Conservation (phyloP, 2,797 vertebrate genomes). For the Anguilla marmorata region DNA sequence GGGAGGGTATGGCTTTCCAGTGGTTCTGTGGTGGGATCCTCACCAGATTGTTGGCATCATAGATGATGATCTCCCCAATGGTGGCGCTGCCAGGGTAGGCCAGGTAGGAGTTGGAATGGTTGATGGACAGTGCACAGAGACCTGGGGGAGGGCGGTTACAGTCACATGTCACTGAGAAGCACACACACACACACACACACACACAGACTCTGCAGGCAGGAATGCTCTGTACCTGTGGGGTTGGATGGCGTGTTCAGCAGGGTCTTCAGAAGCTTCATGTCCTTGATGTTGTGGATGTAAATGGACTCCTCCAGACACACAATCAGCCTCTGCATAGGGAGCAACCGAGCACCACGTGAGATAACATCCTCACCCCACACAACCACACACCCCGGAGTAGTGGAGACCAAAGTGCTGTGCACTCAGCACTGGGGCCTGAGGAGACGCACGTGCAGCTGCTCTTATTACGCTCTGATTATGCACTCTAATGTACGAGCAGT, state of each 20-base stretch:
- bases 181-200: background rate
- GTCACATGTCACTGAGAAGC: background rate
- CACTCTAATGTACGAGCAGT: background rate
- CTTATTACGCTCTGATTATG: background rate
- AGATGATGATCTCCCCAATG: constrained; percentile 86
- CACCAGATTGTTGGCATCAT: constrained; percentile 90
- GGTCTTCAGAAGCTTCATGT: constrained; percentile 93
- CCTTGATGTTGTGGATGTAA: constrained; percentile 95
- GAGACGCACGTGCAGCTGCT: background rate
- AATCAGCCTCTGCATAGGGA: constrained; percentile 80
- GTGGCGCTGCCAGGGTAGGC: constrained; percentile 87
- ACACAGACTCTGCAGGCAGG: background rate
- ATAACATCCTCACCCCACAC: too few relatives aligned
- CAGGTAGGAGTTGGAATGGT: constrained; percentile 91
- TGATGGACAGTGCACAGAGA: constrained; percentile 89
- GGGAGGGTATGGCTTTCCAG: too few relatives aligned
- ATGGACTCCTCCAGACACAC: constrained; percentile 92
- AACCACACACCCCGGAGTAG: too few relatives aligned
- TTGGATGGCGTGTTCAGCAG: constrained; percentile 87
- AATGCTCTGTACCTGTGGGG: constrained; percentile 73
- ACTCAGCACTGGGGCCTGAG: background rate
- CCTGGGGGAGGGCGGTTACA: constrained; percentile 62
- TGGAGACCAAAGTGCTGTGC: background rate
- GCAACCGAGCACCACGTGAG: background rate
- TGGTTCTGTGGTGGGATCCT: constrained; percentile 49